phyloP scores from a whole-genome alignment of 92 coral and sea anemone species.

The Epizoanthus fatuus region DNA sequence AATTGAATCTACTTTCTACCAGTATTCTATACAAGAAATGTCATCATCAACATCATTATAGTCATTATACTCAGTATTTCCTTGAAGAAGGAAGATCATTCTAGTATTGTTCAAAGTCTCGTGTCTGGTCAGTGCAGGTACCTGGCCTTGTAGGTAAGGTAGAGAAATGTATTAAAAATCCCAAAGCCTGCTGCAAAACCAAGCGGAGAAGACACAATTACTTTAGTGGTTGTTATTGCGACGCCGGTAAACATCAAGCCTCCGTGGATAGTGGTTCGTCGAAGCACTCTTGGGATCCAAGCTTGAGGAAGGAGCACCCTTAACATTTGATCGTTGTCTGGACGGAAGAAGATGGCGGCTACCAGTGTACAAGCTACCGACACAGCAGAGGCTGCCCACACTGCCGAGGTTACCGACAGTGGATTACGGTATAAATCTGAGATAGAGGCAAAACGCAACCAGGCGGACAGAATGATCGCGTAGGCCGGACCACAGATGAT shows the following conservation, averaged over 20 bases:
- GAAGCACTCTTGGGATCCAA: slow-evolving; percentile 36
- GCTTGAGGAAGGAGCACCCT: slow-evolving; percentile 45
- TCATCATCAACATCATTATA: no score
- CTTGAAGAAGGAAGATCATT: no score
- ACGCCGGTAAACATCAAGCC: slow-evolving; percentile 39
- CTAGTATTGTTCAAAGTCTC: no score
- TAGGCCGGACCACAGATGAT: slow-evolving; percentile 68
- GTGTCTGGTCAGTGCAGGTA: no score
- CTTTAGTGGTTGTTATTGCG: neutral
- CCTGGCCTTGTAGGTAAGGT: no score
- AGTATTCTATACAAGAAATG: no score
- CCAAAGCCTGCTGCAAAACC: no score
- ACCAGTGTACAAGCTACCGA: slow-evolving; percentile 44
- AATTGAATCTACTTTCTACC: no score
- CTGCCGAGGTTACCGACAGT: neutral
- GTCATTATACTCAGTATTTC: no score
- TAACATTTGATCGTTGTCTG: slow-evolving; percentile 61
- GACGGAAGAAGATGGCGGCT: slow-evolving; percentile 71
- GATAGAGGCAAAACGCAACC: slow-evolving; percentile 11
- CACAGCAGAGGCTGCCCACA: neutral
- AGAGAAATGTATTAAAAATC: no score
- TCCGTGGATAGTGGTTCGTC: slow-evolving; percentile 49
- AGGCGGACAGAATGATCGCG: slow-evolving; percentile 45
- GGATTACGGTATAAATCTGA: neutral
- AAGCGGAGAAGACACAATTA: no score